Base-by-base conservation (phyloP, 2,888 invertebrate genomes). In the Lithophane semibrunnea region DNA sequence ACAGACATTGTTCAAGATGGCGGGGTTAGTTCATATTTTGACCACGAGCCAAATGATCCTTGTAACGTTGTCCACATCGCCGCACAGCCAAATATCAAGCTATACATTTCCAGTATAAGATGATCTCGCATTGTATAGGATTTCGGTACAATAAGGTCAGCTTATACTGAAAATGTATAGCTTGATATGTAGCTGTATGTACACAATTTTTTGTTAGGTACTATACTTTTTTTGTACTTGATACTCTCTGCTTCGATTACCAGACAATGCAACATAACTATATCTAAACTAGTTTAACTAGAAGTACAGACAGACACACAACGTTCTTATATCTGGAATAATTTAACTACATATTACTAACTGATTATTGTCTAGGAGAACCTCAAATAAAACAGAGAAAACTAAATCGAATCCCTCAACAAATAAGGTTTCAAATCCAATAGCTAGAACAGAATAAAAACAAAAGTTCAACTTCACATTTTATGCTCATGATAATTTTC, bases 401-500 rank as follows among this genome's bases (percentile, higher is more conserved):
- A 71, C 9, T n/a, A 21, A 9, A 81, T 42, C 70, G 24, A 29
- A 73, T 1, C 0, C 0, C 1, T 0, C 2, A 18, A 13, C 3
- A 7, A 3, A 71, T 37, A 83, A 49, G 37, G n/a, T 21, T 44
- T 49, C 21, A 65, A 85, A 42, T 83, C n/a, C 47, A 73, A 3
- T 61, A 3, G 0, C n/a, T 10, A 29, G 10, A 56, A 44, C 10
- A 70, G 0, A 84, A 84, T n/a, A 83, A 80, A 75, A 82, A 69
- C 47, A 84, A 80, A 73, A 80, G 44, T 47, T 42, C 64, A 44
- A 54, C 65, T 80, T 67, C 29, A 84, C 73, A 80, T 75, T 84
- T 75, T 75, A 85, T 81, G 71, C 61, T 61, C 61, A 76, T 73
- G 85, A 76, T 84, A 80, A 80, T 84, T 80, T 82, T 76, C 76